A percentile compares a stretch with the other conserved stretches of the same genome.
Evolutionary conservation across 2,888 invertebrate genomes (phyloP).

Genomic region (Eupithecia tripunctaria): DNA sequence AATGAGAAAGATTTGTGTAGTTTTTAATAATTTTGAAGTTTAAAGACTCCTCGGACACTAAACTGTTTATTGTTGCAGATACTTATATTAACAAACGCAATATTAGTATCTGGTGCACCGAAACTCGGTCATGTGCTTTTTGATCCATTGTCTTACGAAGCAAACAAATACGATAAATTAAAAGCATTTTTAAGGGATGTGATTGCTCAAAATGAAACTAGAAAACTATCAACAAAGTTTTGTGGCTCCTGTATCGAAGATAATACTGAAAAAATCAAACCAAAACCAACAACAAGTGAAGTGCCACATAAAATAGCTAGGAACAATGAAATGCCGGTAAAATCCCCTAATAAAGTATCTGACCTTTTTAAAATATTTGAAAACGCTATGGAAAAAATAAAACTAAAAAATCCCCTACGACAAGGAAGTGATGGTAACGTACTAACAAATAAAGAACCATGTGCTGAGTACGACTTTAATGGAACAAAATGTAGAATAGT

Average conservation of each 20-base stretch:
- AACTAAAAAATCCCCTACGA: constrained; percentile 2
- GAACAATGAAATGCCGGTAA: neutral
- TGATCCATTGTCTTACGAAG: constrained; percentile 55
- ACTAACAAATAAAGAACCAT: constrained; percentile 28
- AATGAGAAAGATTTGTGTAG: neutral
- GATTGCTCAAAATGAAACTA: neutral
- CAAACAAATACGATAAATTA: constrained; percentile 36
- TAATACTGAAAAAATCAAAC: constrained; percentile 6
- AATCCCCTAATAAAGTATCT: neutral
- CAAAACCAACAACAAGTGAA: constrained; percentile 4
- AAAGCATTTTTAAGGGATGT: constrained; percentile 16
- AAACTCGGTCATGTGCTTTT: constrained; percentile 55
- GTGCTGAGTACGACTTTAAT: constrained; percentile 62
- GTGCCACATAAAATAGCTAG: neutral
- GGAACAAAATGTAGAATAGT: constrained; percentile 58
- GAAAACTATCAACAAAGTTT: constrained; percentile 3
- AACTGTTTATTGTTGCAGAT: constrained; percentile 20
- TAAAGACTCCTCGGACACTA: neutral
- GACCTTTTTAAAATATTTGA: constrained; percentile 15
- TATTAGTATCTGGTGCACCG: constrained; percentile 51
- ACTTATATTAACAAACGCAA: constrained; percentile 2
- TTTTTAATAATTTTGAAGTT: neutral
- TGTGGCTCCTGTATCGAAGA: constrained; percentile 13
- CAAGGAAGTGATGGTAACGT: neutral
- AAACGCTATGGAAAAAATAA: constrained; percentile 11